These are phyloP conservation scores for Calameuta filiformis DNA, from an alignment of 2,888 invertebrate species.

Conservation along the genomic window DNA sequence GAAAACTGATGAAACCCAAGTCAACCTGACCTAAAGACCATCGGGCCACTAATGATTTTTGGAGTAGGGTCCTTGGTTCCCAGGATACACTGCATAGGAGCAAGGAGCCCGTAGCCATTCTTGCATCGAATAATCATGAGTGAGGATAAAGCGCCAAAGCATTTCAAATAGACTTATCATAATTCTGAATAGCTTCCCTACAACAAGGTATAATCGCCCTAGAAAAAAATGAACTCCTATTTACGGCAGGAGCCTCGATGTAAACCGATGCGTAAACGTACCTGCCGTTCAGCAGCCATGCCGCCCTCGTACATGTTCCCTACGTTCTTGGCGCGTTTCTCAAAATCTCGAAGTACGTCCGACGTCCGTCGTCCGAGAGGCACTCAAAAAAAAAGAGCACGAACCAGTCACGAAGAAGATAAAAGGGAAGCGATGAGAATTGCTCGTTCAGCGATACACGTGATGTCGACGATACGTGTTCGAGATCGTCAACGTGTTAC, in stretches of 20 bases:
- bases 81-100: neutral
- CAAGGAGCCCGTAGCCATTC: neutral
- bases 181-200: neutral
- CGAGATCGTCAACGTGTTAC: neutral
- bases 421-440: neutral
- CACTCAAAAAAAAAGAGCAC: neutral
- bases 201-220: neutral
- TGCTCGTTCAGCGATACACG: neutral
- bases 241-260: neutral
- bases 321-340: neutral
- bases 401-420: neutral
- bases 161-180: neutral
- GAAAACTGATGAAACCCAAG: neutral
- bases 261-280: conserved; percentile 36
- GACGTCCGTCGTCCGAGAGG: neutral
- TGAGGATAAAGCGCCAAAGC: neutral
- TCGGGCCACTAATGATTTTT: neutral
- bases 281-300: conserved; percentile 62
- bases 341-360: neutral
- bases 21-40: neutral
- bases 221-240: neutral
- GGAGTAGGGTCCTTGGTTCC: neutral
- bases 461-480: neutral
- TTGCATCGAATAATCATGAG: neutral
- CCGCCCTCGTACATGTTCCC: conserved; percentile 61